These are phyloP conservation scores for Lepidurus arcticus DNA, from an alignment of 1,140 invertebrate species.

Conservation along the genomic window DNA sequence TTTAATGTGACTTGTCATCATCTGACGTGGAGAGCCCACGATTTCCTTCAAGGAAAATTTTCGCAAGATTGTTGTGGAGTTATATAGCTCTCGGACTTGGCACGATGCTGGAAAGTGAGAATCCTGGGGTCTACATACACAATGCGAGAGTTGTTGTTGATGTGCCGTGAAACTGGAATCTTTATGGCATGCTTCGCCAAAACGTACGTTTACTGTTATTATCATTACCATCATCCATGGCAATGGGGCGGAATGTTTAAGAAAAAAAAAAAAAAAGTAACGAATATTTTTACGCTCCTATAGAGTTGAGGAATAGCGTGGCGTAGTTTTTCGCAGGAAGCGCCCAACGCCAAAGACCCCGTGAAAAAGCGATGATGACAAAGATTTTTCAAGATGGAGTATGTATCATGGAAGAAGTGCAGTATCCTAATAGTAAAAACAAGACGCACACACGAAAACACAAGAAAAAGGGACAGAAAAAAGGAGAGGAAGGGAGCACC, in stretches of 20 bases:
- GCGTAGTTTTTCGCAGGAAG: not conserved
- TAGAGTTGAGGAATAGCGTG: not conserved
- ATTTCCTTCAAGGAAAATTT: no score
- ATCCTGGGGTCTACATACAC: not conserved
- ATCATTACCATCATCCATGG: not conserved
- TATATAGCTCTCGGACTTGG: no score
- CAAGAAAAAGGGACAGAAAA: not conserved
- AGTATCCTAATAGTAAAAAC: no score
- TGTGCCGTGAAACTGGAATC: constrained; percentile 13
- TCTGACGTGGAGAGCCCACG: no score
- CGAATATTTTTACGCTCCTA: no score
- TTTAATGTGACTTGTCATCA: no score
- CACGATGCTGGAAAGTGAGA: not conserved
- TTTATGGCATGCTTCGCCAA: not conserved
- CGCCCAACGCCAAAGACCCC: not conserved
- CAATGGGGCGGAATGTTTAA: not conserved
- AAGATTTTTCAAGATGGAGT: constrained; percentile 8
- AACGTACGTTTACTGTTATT: not conserved
- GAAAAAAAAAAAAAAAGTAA: no score
- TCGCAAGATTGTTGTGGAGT: no score
- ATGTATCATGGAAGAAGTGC: not conserved
- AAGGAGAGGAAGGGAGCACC: not conserved
- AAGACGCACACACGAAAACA: not conserved
- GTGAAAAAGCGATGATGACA: not conserved
- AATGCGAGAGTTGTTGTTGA: not conserved